These are phyloP conservation scores for Alosa sapidissima DNA, from an alignment of 2,797 vertebrate genomes.

Conservation along the genomic window DNA sequence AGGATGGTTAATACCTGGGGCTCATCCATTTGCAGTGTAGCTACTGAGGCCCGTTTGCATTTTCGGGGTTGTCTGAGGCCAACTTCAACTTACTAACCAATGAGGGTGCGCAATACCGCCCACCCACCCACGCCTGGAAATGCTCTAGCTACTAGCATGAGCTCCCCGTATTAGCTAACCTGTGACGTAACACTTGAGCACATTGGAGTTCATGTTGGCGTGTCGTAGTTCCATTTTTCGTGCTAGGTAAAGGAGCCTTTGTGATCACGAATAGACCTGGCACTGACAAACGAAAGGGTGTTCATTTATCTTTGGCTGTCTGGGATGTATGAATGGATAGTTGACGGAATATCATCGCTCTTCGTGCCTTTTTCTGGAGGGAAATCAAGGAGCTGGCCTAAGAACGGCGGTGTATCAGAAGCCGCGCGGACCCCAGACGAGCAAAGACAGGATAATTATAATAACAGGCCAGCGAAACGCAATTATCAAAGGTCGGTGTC, in stretches of 20 bases:
- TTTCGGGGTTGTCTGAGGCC: constrained; percentile 1
- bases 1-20: too few species aligned
- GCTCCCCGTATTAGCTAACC: constrained; percentile 37
- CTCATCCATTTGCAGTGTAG: not conserved
- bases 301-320: constrained; percentile 69
- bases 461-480: constrained; percentile 71
- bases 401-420: constrained; percentile 53
- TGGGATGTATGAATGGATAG: constrained; percentile 85
- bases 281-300: constrained; percentile 58
- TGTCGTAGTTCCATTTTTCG: constrained; percentile 56
- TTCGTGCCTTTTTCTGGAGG: constrained; percentile 72
- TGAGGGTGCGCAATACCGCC: not conserved
- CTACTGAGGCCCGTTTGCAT: not conserved
- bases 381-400: constrained; percentile 62
- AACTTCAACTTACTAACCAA: not conserved
- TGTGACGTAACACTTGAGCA: constrained; percentile 27
- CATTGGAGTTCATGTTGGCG: constrained; percentile 16
- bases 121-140: not conserved
- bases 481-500: constrained; percentile 76
- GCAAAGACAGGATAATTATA: constrained; percentile 55
- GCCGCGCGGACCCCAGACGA: constrained; percentile 44
- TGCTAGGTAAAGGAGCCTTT: not conserved
- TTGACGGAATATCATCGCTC: constrained; percentile 80
- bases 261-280: constrained; percentile 65
- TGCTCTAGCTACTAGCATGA: not conserved